Evolutionary conservation across 2,113 vertebrate species (phyloP), one percentile per base, ranked within the genome.

Genomic region (Dryoscopus gambensis): DNA sequence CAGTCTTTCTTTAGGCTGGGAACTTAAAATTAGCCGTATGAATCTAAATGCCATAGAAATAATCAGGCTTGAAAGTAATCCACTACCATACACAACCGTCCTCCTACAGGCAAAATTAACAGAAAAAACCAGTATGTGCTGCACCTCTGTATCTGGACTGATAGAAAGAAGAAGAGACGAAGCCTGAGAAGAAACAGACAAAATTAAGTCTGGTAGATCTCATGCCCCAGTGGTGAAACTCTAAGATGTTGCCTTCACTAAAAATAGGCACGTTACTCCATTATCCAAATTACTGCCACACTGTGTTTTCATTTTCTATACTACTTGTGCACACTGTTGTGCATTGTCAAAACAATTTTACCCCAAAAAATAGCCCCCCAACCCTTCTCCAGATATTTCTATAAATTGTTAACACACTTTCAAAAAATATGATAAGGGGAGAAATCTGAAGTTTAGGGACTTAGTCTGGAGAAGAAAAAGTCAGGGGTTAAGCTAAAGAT

Each of bases 311-410:
- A 56, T 33, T 60, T 67, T 67, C 25, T 67, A 7, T 70, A 42
- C 23, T 31, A 65, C 11, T 84, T 2, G 0, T 42, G 8, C n/a
- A 23, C 15, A 25, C 9, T 55, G 3, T 15, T 63, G 53, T 0
- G 1, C 28, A 33, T 25, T 78, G n/a, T 3, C 7, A 28, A 87
- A 89, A 69, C 27, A 14, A 18, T 11, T 19, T 10, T 18, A 8
- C 1, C 15, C 10, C 7, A 40, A 69, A 35, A 60, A 57, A 27
- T 13, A 49, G 6, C 15, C 21, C 19, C 30, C 2, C 10, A 62
- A 28, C 2, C 12, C 21, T 24, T 79, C 11, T 63, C 12, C 33
- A 35, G 7, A 7, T 60, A 22, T 57, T 46, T 53, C 15, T n/a
- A 68, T 5, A 37, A 63, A 56, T 8, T 31, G 7, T 3, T 42